phyloP scores from a whole-genome alignment of 2,797 vertebrate species.

The Macropus fuliginosus region DNA sequence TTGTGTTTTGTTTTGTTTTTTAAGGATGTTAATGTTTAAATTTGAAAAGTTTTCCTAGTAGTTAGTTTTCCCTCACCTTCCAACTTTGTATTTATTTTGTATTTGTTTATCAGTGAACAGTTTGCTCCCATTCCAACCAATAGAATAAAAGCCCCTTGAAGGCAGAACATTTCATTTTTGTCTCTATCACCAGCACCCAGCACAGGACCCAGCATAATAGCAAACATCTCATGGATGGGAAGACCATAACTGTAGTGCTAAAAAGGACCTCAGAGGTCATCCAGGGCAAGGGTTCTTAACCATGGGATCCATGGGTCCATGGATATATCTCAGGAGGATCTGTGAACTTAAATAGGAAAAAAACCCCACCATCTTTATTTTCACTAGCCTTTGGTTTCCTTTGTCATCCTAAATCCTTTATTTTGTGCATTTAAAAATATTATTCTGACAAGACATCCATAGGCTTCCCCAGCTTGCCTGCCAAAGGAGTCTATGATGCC shows the following conservation, averaged over 20 bases:
- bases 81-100: neutral
- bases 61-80: neutral
- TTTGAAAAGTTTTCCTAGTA: neutral
- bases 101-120: neutral
- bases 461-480: neutral
- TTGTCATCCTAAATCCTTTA: neutral
- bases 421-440: neutral
- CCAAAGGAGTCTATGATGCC: neutral
- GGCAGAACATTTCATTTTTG: neutral
- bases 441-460: neutral
- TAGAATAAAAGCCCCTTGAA: neutral
- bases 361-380: neutral
- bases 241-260: neutral
- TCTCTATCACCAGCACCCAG: neutral
- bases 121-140: neutral
- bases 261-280: neutral
- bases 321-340: neutral
- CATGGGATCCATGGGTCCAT: neutral
- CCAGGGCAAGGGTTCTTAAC: neutral
- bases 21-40: neutral
- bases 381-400: neutral
- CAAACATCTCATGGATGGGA: neutral
- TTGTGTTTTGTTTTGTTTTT: neutral
- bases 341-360: neutral
- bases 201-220: neutral